Percentiles rank a stretch among this genome's conserved stretches.
Conservation (phyloP, 53 echinoderm and acorn worm species). For the Echinarachnius parma region DNA sequence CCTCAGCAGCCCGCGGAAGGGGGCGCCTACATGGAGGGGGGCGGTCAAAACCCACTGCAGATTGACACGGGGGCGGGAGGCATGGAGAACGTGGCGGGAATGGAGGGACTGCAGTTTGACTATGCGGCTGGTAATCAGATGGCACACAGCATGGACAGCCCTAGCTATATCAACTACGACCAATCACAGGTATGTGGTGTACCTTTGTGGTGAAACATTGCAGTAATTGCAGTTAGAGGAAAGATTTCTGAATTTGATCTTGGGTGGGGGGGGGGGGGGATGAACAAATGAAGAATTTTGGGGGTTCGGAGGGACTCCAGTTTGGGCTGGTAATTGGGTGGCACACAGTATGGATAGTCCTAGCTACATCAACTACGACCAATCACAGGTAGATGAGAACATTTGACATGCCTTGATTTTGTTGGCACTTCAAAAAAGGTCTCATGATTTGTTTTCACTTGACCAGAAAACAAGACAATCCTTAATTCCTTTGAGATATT, state of each 20-base stretch:
- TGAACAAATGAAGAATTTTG: slow-evolving; percentile 58
- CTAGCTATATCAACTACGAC: slow-evolving; percentile 67
- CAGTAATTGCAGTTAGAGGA: too few species aligned
- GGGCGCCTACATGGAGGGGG: slow-evolving; percentile 52
- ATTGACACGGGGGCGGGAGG: slow-evolving; percentile 85
- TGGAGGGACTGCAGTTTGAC: slow-evolving; percentile 99
- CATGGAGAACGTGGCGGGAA: slow-evolving; percentile 65
- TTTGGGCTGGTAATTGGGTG: slow-evolving; percentile 85
- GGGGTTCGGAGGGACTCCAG: slow-evolving; percentile 89
- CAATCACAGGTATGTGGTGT: slow-evolving; percentile 47
- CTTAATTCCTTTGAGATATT: too few species aligned
- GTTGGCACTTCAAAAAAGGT: too few species aligned
- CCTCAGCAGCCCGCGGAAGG: slow-evolving; percentile 24
- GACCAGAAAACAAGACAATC: too few species aligned
- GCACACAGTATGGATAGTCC: slow-evolving; percentile 99
- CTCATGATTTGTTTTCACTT: too few species aligned
- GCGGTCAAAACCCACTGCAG: slow-evolving; percentile 82
- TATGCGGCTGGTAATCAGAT: slow-evolving; percentile 79
- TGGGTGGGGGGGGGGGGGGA: too few species aligned
- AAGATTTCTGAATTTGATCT: too few species aligned
- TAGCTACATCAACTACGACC: slow-evolving; percentile 63
- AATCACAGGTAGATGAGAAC: slow-evolving; percentile 40
- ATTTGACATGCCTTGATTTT: too few species aligned
- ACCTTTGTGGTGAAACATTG: too few species aligned
- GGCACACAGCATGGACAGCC: slow-evolving; percentile 98